A percentile compares a stretch with the other conserved stretches of the same genome.
Evolutionary conservation across 2,797 vertebrate species (phyloP).

Genomic region (Sebastes diaconus): DNA sequence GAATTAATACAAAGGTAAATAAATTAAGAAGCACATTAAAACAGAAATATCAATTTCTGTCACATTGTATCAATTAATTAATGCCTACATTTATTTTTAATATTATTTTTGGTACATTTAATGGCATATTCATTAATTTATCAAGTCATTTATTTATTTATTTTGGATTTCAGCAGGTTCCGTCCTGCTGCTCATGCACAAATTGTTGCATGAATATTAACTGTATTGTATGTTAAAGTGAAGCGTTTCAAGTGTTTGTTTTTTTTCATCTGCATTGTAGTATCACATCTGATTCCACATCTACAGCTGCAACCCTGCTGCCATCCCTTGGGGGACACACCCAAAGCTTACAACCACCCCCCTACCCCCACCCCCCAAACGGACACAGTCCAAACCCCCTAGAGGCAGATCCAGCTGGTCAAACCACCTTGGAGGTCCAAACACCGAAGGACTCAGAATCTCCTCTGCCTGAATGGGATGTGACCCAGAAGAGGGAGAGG

Average conservation of each 20-base stretch:
- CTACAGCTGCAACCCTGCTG: constrained; percentile 21
- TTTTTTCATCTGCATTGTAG: neutral
- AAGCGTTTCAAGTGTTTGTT: too few species aligned
- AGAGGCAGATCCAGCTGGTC: constrained; percentile 51
- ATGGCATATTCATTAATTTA: too few species aligned
- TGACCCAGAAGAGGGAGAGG: constrained; percentile 64
- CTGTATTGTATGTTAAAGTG: neutral
- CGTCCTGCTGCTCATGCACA: neutral
- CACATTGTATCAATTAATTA: too few species aligned
- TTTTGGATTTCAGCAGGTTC: too few species aligned
- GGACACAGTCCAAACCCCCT: constrained; percentile 2
- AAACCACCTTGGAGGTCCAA: constrained; percentile 43
- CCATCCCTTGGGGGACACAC: neutral
- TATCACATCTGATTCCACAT: constrained; percentile 9
- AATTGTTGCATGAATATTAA: neutral
- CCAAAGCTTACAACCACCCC: neutral
- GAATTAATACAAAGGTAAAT: too few species aligned
- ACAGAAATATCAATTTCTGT: too few species aligned
- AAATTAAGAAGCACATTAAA: too few species aligned
- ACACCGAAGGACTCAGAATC: constrained; percentile 36
- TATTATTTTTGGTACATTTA: too few species aligned
- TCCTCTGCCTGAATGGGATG: constrained; percentile 47
- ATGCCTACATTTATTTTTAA: too few species aligned
- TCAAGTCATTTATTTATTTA: too few species aligned
- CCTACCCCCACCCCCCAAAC: neutral